A percentile compares a stretch with the other conserved stretches of the same genome.
Evolutionary conservation across 2,113 vertebrate genomes (phyloP).

Genomic region (Egretta garzetta): DNA sequence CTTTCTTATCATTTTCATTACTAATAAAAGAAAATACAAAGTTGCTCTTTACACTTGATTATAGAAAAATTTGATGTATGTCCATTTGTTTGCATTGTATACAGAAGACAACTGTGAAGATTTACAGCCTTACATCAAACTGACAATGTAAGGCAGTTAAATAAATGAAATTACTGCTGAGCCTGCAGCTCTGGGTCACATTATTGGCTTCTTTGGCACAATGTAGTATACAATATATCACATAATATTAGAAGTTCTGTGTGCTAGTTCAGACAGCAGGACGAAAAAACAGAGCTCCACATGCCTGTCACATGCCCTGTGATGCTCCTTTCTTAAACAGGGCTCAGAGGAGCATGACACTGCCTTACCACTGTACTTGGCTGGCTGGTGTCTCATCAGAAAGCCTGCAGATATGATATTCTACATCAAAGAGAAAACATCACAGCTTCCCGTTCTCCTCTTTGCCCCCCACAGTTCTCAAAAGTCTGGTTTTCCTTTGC

Average conservation of each 20-base stretch:
- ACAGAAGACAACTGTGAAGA: not conserved
- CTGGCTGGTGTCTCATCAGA: not conserved
- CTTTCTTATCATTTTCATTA: not conserved
- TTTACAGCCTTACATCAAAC: not conserved
- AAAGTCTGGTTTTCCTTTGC: not conserved
- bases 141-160: not conserved
- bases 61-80: not conserved
- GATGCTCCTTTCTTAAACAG: not conserved
- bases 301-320: not conserved
- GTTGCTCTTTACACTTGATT: not conserved
- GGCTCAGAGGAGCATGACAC: not conserved
- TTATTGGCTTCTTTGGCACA: not conserved
- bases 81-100: not conserved
- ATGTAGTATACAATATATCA: not conserved
- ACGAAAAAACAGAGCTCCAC: not conserved
- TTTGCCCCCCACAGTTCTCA: not conserved
- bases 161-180: not conserved
- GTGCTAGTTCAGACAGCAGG: not conserved
- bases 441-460: not conserved
- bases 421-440: not conserved
- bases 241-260: not conserved
- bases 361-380: not conserved
- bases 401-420: not conserved
- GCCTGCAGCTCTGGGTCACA: not conserved
- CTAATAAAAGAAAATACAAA: not conserved